Base-by-base conservation (phyloP, 2,113 vertebrate genomes). In the Morphnarchus princeps region DNA sequence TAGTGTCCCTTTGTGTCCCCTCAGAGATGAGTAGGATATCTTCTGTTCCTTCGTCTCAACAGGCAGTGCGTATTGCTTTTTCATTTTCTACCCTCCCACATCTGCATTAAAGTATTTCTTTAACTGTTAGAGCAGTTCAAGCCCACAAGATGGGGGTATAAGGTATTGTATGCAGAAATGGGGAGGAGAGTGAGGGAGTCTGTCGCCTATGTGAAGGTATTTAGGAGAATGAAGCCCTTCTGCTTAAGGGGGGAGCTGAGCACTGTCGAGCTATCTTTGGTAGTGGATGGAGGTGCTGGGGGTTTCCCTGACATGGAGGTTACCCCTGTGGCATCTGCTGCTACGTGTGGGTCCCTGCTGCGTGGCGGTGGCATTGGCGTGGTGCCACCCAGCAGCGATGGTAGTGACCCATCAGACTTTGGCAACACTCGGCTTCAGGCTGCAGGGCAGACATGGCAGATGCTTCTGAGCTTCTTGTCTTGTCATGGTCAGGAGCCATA, bases 351-450 rank as follows among this genome's bases (percentile, higher is more conserved):
- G 40, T 73, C 26, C 45, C 50, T 54, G 40, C 42, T 67, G 19
- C 6, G 0, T 14, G 50, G 8, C 5, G 12, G 31, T 74, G 59
- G 3, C 31, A 22, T 20, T 31, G 47, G 3, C 0, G 4, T 47
- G 50, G 45, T 34, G 15, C n/a, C 55, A 58, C 29, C 16, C 29
- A 59, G 69, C 32, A 58, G 74, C 36, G 57, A 24, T 40, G 3
- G 2, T 13, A 13, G 32, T 34, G 49, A 52, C 52, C 18, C 8
- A 2, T 54, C 54, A 40, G 43, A 26, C 43, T 43, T 34, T 0
- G 17, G 25, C 28, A 43, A 7, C 40, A 4, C 26, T 76, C 16
- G 20, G 70, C 82, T 77, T 84, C 40, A 72, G 36, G 19, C 45
- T 88, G 40, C 58, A 57, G 62, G 70, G 52, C 26, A 86, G 47